Evolutionary conservation across 2,113 vertebrate species (phyloP).

Genomic region (Elanoides forficatus): DNA sequence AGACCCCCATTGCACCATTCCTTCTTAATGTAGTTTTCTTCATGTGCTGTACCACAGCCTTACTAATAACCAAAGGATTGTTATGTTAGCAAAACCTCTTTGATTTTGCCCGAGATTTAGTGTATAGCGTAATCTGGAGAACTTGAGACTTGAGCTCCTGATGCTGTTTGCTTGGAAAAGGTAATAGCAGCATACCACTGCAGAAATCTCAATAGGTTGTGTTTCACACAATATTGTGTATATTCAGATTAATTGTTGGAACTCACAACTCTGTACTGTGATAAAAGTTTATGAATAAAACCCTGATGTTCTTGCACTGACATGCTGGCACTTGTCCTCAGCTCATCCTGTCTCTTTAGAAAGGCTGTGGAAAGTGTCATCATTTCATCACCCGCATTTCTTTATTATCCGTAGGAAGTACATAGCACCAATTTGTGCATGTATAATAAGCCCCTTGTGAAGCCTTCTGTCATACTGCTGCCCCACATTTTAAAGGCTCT

Average conservation of each 20-base stretch:
- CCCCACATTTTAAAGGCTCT: not conserved
- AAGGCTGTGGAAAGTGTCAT: not conserved
- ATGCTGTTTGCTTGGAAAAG: not conserved
- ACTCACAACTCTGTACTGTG: not conserved
- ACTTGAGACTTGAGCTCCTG: not conserved
- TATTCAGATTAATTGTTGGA: not conserved
- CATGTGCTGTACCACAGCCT: not conserved
- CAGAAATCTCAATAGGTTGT: accelerated
- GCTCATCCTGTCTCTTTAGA: not conserved
- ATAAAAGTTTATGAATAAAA: not conserved
- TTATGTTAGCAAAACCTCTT: not conserved
- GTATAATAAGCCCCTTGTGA: not conserved
- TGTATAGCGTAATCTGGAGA: not conserved
- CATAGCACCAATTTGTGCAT: accelerated
- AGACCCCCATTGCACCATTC: not conserved
- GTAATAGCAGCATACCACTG: not conserved
- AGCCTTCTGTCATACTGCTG: not conserved
- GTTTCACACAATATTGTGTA: not conserved
- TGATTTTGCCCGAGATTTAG: not conserved
- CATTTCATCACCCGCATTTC: not conserved
- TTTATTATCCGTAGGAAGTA: not conserved
- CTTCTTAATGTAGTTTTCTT: not conserved
- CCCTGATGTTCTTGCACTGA: not conserved
- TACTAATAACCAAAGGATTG: not conserved
- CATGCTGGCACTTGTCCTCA: not conserved